Evolutionary conservation across 2,888 invertebrate species (phyloP).

Genomic region (Sinohyriopsis cumingii): DNA sequence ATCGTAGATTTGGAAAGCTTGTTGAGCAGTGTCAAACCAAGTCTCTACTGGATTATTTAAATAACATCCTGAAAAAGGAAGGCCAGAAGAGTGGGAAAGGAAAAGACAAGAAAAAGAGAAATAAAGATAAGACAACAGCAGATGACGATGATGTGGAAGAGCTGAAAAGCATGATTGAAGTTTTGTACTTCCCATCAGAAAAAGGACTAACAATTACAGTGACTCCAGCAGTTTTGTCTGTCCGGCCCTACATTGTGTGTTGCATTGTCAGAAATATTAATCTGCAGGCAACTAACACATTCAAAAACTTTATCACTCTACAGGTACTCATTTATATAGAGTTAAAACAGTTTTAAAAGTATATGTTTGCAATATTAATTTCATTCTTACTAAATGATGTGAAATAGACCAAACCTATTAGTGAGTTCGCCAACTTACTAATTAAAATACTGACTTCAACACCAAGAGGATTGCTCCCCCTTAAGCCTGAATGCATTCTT

Average conservation of each 20-base stretch:
- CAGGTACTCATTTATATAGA: slow-evolving; percentile 71
- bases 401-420: too few relatives aligned
- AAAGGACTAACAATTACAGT: slow-evolving; percentile 53
- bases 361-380: too few relatives aligned
- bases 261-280: slow-evolving; percentile 80
- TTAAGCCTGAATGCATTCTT: too few relatives aligned
- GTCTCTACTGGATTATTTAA: slow-evolving; percentile 83
- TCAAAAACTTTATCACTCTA: slow-evolving; percentile 85
- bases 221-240: slow-evolving; percentile 73
- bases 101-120: slow-evolving; percentile 43
- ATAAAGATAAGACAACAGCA: slow-evolving; percentile 48
- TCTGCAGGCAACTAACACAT: slow-evolving; percentile 77
- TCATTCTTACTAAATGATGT: too few relatives aligned
- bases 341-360: too few relatives aligned
- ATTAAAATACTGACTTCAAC: too few relatives aligned
- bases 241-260: slow-evolving; percentile 83
- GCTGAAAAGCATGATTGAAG: slow-evolving; percentile 70
- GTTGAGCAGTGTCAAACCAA: slow-evolving; percentile 81
- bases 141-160: slow-evolving; percentile 65
- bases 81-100: slow-evolving; percentile 44
- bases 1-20: slow-evolving; percentile 83
- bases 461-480: too few relatives aligned
- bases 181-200: slow-evolving; percentile 68
- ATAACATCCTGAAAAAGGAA: slow-evolving; percentile 72
- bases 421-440: too few relatives aligned